Conservation (phyloP, 2,888 invertebrate species). For the Drepana falcataria region DNA sequence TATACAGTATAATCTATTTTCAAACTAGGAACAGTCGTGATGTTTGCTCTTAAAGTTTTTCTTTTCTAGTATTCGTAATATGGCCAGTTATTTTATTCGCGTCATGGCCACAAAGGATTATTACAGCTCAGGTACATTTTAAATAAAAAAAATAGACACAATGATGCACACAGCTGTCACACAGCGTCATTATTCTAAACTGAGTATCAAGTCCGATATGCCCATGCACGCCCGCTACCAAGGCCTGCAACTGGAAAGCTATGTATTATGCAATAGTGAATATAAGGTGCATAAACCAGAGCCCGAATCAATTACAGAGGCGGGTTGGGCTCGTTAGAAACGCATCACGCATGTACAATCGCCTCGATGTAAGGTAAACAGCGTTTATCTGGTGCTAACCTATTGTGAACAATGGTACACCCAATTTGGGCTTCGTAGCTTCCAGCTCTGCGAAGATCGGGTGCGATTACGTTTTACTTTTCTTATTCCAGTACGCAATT, state of each 20-base stretch:
- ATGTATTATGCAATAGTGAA: constrained; percentile 78
- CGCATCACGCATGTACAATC: constrained; percentile 78
- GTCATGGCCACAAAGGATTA: background rate
- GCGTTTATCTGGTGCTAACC: constrained; percentile 71
- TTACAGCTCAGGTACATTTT: constrained; percentile 1
- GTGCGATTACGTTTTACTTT: constrained; percentile 36
- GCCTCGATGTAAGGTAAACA: constrained; percentile 61
- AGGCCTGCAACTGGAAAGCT: constrained; percentile 44
- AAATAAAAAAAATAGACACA: constrained; percentile 4
- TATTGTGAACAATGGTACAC: constrained; percentile 65
- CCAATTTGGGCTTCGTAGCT: constrained; percentile 62
- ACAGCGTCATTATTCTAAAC: constrained; percentile 40
- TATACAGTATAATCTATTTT: background rate
- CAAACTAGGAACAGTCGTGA: too few species aligned
- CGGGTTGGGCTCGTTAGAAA: constrained; percentile 72
- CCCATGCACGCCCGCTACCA: constrained; percentile 36
- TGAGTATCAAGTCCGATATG: constrained; percentile 30
- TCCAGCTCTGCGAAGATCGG: constrained; percentile 35
- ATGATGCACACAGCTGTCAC: constrained; percentile 24
- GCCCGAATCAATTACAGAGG: constrained; percentile 73
- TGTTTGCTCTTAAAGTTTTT: too few species aligned
- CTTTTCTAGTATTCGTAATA: too few species aligned
- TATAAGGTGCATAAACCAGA: constrained; percentile 72
- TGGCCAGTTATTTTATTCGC: background rate
- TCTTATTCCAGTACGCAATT: constrained; percentile 7